Percentiles rank a stretch among this genome's conserved stretches.
phyloP scores from a whole-genome alignment of 2,113 vertebrate genomes.

The Percopsis transmontana region DNA sequence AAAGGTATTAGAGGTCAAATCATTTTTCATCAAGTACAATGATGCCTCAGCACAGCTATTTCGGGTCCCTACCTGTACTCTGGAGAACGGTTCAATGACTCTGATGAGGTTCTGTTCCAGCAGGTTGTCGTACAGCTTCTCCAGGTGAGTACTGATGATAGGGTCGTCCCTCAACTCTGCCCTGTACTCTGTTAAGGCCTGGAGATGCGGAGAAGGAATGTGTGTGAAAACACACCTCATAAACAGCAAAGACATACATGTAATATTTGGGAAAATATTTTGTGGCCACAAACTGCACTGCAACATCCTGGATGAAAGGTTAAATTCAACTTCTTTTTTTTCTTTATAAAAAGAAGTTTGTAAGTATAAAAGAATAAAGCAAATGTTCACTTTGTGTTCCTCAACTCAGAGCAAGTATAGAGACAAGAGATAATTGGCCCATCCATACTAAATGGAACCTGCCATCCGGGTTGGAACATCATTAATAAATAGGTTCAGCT shows the following conservation, averaged over 20 bases:
- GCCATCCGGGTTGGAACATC: neutral
- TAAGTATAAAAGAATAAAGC: no score
- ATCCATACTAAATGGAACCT: neutral
- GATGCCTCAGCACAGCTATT: neutral
- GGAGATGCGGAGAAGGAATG: neutral
- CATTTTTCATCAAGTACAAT: no score
- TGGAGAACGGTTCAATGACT: slow-evolving; percentile 98
- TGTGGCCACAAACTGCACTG: no score
- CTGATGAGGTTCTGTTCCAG: slow-evolving; percentile 98
- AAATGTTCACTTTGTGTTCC: no score
- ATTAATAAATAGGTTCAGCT: neutral
- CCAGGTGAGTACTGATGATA: slow-evolving; percentile 96
- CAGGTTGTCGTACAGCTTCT: slow-evolving; percentile 94
- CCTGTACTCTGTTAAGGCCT: slow-evolving; percentile 97
- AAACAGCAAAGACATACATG: neutral
- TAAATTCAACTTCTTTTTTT: no score
- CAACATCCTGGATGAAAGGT: no score
- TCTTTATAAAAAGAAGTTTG: no score
- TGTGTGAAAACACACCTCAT: neutral
- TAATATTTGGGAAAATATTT: neutral
- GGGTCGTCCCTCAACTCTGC: slow-evolving; percentile 96
- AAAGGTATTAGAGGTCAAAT: neutral
- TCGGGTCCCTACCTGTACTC: slow-evolving; percentile 87
- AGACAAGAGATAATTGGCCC: neutral
- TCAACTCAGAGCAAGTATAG: neutral